Conservation (phyloP, 1,140 invertebrate species). For the Lepeophtheirus salmonis region DNA sequence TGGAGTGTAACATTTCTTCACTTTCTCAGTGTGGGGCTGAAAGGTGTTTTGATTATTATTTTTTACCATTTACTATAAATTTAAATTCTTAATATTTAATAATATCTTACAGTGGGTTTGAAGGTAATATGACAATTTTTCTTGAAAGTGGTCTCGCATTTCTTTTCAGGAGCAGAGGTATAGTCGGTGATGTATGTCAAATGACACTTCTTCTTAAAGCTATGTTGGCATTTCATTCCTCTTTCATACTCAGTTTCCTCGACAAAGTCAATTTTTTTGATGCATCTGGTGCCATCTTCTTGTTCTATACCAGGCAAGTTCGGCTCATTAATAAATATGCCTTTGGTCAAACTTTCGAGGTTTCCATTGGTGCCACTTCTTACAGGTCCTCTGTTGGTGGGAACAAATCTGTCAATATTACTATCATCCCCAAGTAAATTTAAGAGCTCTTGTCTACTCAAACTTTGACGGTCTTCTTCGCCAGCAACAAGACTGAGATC, state of each 20-base stretch:
- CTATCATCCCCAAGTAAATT: too few relatives aligned
- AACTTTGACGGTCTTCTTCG: too few relatives aligned
- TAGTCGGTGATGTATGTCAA: conserved; percentile 6
- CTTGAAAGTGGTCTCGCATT: conserved; percentile 12
- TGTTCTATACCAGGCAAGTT: neutral
- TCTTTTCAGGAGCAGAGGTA: neutral
- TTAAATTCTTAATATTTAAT: too few relatives aligned
- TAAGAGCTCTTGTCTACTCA: too few relatives aligned
- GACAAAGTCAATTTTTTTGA: neutral
- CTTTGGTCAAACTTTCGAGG: too few relatives aligned
- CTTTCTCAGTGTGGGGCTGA: neutral
- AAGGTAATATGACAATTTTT: conserved; percentile 5
- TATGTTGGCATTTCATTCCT: neutral
- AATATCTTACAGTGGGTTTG: conserved; percentile 6
- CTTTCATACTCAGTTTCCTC: neutral
- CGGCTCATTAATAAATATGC: neutral
- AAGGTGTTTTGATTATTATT: neutral
- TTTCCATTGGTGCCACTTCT: too few relatives aligned
- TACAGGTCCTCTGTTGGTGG: too few relatives aligned
- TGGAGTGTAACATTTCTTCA: neutral
- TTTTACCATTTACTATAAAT: too few relatives aligned
- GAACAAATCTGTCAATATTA: too few relatives aligned
- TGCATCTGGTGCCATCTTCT: neutral
- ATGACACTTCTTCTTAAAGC: conserved; percentile 12
- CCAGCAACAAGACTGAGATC: too few relatives aligned